phyloP scores from a whole-genome alignment of 2,797 vertebrate genomes.

The Trichosurus vulpecula region DNA sequence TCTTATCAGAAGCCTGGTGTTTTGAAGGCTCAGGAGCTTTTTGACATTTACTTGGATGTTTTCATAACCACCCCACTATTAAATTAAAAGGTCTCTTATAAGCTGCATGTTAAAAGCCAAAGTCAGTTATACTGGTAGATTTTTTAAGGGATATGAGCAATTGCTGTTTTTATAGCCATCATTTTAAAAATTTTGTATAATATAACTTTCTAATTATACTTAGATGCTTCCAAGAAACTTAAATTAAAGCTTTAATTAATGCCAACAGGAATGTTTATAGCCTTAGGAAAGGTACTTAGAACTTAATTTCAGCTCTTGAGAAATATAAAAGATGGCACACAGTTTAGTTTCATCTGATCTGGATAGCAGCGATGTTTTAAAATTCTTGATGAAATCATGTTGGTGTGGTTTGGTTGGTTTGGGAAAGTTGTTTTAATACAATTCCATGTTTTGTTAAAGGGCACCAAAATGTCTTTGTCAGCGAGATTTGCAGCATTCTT shows the following conservation, averaged over 20 bases:
- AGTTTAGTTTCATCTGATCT: conserved; percentile 29
- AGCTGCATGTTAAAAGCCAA: conserved; percentile 50
- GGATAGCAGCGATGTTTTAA: neutral
- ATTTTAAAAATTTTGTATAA: neutral
- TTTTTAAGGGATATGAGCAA: neutral
- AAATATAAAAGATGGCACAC: neutral
- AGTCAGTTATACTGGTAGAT: conserved; percentile 11
- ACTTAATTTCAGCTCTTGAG: conserved; percentile 18
- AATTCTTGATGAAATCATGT: conserved; percentile 1
- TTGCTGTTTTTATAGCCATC: conserved; percentile 31
- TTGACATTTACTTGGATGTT: conserved; percentile 7
- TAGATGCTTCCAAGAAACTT: conserved; percentile 35
- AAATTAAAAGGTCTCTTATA: conserved; percentile 49
- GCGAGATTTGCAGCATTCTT: neutral
- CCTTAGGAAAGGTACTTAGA: neutral
- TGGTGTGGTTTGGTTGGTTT: neutral
- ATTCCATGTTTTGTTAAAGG: conserved; percentile 15
- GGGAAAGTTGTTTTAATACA: neutral
- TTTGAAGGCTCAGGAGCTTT: conserved; percentile 20
- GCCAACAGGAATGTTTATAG: neutral
- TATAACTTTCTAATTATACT: conserved; percentile 40
- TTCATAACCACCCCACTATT: conserved; percentile 31
- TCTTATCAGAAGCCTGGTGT: conserved; percentile 2
- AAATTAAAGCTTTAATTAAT: conserved; percentile 50
- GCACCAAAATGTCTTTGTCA: conserved; percentile 12